phyloP scores from a whole-genome alignment of 2,113 vertebrate species.

The Platysteira castanea region DNA sequence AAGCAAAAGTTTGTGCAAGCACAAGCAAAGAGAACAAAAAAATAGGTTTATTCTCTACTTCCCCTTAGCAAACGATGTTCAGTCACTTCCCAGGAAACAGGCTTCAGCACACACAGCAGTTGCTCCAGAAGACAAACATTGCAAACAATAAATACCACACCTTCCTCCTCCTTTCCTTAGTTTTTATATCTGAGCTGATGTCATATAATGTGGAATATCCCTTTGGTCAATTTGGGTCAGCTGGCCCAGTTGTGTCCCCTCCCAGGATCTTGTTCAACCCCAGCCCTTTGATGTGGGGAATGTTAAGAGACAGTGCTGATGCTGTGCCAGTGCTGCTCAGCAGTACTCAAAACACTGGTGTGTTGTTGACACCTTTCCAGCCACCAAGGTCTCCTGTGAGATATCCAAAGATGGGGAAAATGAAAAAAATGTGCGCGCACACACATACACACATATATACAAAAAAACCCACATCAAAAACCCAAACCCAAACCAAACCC shows the following conservation, averaged over 20 bases:
- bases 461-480: not conserved
- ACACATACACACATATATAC: rapidly evolving
- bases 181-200: not conserved
- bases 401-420: not conserved
- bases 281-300: not conserved
- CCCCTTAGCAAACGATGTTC: not conserved
- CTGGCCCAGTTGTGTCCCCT: not conserved
- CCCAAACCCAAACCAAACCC: not conserved
- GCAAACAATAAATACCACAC: not conserved
- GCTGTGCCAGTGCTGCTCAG: not conserved
- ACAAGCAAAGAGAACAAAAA: not conserved
- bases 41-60: too few species aligned
- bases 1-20: not conserved
- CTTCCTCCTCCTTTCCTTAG: not conserved
- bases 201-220: not conserved
- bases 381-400: not conserved
- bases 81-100: not conserved
- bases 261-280: not conserved
- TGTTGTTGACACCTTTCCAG: not conserved
- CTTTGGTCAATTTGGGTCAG: not conserved
- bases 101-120: too few species aligned
- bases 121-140: not conserved
- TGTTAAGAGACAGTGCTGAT: rapidly evolving
- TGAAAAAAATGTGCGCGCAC: not conserved
- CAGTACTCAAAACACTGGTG: not conserved